Conservation (phyloP, 2,113 vertebrate species). For the Hyaena hyaena region DNA sequence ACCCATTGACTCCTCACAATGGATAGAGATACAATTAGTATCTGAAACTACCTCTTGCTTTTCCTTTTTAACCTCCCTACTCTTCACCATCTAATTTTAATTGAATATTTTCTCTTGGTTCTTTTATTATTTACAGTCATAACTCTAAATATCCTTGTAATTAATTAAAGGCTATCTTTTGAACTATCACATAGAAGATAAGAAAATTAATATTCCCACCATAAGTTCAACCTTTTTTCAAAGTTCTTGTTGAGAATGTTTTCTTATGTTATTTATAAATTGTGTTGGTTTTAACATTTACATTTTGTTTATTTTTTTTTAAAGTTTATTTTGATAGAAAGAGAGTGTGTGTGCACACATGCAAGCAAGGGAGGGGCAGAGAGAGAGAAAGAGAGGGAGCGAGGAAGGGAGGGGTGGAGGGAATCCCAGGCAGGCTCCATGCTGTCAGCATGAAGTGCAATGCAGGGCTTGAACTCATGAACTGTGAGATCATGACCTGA, state of each 20-base stretch:
- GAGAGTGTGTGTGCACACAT: too few species aligned
- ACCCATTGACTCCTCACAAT: not conserved
- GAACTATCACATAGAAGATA: too few species aligned
- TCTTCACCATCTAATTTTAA: not conserved
- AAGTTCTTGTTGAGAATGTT: not conserved
- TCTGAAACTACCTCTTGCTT: not conserved
- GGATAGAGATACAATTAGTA: not conserved
- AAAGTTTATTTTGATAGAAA: too few species aligned
- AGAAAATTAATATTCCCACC: too few species aligned
- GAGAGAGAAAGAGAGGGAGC: too few species aligned
- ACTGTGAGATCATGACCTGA: too few species aligned
- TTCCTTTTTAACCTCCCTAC: not conserved
- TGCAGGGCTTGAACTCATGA: too few species aligned
- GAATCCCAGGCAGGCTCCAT: too few species aligned
- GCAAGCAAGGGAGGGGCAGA: too few species aligned
- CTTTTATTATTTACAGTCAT: not conserved
- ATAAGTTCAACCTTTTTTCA: too few species aligned
- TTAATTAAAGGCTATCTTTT: slow-evolving; percentile 12
- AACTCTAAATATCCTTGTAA: not conserved
- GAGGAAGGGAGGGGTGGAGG: too few species aligned
- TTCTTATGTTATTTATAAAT: not conserved
- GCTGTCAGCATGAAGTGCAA: too few species aligned
- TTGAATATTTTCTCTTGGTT: not conserved
- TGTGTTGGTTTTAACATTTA: not conserved
- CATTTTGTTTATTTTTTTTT: not conserved